These are phyloP conservation scores for Ptychoptera albimana DNA, from an alignment of 2,888 invertebrate genomes.

Conservation along the genomic window DNA sequence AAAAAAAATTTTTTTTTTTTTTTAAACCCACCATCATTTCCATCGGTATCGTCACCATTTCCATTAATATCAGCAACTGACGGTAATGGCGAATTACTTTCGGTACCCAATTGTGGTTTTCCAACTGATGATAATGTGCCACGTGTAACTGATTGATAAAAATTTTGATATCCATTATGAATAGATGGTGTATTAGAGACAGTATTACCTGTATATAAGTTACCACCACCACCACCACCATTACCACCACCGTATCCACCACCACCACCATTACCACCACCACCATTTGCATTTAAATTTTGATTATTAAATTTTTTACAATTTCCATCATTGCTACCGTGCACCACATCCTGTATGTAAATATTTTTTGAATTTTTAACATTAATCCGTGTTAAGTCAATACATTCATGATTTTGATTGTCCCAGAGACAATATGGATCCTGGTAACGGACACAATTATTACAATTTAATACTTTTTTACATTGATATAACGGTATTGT, in stretches of 20 bases:
- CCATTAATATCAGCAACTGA: too few species aligned
- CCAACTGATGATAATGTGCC: slow-evolving; percentile 15
- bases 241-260: slow-evolving; percentile 5
- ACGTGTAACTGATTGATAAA: slow-evolving; percentile 12
- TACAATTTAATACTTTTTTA: slow-evolving; percentile 41
- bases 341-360: slow-evolving; percentile 13
- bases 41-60: too few species aligned
- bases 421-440: slow-evolving; percentile 99
- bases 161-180: slow-evolving; percentile 9
- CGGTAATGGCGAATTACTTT: too few species aligned
- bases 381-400: slow-evolving; percentile 8
- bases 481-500: slow-evolving; percentile 80
- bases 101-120: slow-evolving; percentile 4
- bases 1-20: too few species aligned
- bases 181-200: too few species aligned
- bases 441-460: slow-evolving; percentile 77
- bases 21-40: too few species aligned
- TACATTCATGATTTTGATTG: slow-evolving; percentile 43
- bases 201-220: too few species aligned
- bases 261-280: too few species aligned
- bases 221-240: slow-evolving; percentile 11
- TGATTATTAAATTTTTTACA: slow-evolving; percentile 19
- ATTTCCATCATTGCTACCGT: slow-evolving; percentile 12
- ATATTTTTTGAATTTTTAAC: slow-evolving; percentile 7
- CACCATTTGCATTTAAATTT: neutral